Base-by-base conservation (phyloP, 2,888 invertebrate species). In the Listrodromus nycthemerus region DNA sequence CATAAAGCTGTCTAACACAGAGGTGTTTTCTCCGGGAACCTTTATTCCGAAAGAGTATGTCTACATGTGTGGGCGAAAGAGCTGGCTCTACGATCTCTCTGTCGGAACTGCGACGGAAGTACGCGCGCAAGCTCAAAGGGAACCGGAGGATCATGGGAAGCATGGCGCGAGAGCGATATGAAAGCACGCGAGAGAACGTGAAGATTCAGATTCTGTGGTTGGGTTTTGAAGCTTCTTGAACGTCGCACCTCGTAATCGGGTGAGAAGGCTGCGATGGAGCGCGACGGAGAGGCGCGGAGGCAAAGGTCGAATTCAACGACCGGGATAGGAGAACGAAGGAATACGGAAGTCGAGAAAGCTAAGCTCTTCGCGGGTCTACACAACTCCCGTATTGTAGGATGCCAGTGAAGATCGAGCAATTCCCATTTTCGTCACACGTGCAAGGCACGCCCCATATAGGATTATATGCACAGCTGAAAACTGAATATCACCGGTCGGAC, bases 21-120 rank as follows among this genome's bases (percentile, higher is more conserved):
- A 52, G 50, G 16, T 30, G 33, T 65, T 71, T 65, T 48, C 45
- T 33, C 48, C 3, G 21, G 19, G 27, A 30, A 58, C 27, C 45
- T 21, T 74, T 48, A 24, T 41, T 41, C 50, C 41, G 24, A 7
- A 45, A 19, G 70, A 6, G 21, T 41, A 21, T 30, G 65, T 65
- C 21, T 52, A 10, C 65, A 52, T 41, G 52, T 21, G 30, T 16
- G 61, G 33, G 33, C 37, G 65, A 74, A 74, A 24, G 45, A 21
- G 27, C 30, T 5, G 58, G 19, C 24, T 69, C 33, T 19, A 19
- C 30, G 77, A 61, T 70, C 48, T 48, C 45, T 78, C 19, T 50
- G 70, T 70, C 75, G 75, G 63, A 69, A 69, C 61, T 75, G 82
- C 74, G 63, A 55, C 55, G 69, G 65, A 74, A 78, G 78, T 70